Base-by-base conservation (phyloP, 2,113 vertebrate species). In the Clarias batrachus region DNA sequence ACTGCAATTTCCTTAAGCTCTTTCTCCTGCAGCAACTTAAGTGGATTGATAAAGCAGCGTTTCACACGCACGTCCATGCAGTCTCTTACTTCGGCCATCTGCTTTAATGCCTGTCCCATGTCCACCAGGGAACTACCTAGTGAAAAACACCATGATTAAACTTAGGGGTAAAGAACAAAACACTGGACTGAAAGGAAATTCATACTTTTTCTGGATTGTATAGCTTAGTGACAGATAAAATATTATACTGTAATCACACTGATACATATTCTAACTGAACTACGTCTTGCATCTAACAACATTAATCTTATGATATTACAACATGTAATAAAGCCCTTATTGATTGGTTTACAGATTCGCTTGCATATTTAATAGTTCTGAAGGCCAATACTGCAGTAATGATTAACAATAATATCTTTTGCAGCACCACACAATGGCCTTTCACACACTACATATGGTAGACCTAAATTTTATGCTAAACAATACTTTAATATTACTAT, bases 1-100 rank as follows among this genome's bases (percentile, higher is more conserved):
- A 98, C 97, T 94, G 93, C 93, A 88, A 97, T 98, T 92, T 98
- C 97, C 92, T 94, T 98, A 85, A 99, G 92, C 85, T 99, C 97
- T 83, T 96, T 96, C 83, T 97, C 95, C 25, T 97, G 96, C 30
- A 98, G 84, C 33, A 95, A 92, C 91, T 97, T 96, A 86, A 98
- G 92, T 17, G 97, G 97, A 84, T 97, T 96, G 56, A 98, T 96
- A 90, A 98, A 97, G 84, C 94, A 95, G 85, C 95, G 95, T 88
- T 97, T 97, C 65, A 97, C 96, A 0, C 91, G 94, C 87, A 96
- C 96, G 89, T 97, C 97, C 60, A 98, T 94, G 0, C 92, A 93
- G 57, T 97, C 96, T 82, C 96, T 95, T 89, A 97, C 95, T 86
- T 97, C 95, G 0, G 95, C 95, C 90, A 98, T 96, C 83, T 96